Percentiles rank a stretch among this genome's conserved stretches.
Conservation (phyloP, 1,140 invertebrate species). For the Frieseomelitta varia region DNA sequence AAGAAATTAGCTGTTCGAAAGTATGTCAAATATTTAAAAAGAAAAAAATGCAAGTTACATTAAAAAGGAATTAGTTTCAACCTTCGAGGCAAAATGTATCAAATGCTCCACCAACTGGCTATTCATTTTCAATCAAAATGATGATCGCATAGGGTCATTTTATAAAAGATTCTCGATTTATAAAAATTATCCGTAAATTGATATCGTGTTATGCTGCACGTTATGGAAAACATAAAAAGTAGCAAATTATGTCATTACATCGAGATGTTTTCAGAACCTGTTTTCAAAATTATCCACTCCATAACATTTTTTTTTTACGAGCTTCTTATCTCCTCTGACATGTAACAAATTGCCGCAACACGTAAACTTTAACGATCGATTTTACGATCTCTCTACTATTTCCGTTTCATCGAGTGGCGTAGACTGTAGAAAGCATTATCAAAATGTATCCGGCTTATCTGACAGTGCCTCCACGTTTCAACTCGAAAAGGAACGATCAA, state of each 20-base stretch:
- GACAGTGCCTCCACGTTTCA: too few species aligned
- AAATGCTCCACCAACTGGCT: not conserved
- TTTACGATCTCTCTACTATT: not conserved
- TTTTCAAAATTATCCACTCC: not conserved
- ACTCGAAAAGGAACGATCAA: not conserved
- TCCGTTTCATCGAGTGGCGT: not conserved
- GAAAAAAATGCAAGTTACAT: too few species aligned
- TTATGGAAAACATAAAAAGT: not conserved
- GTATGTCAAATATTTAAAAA: too few species aligned
- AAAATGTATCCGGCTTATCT: not conserved
- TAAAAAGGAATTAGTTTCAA: too few species aligned
- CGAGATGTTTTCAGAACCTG: not conserved
- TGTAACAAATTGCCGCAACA: too few species aligned
- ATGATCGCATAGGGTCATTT: not conserved
- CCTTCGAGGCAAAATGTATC: not conserved
- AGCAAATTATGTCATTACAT: not conserved
- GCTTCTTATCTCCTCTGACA: not conserved
- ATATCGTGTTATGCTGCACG: not conserved
- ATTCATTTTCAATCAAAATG: not conserved
- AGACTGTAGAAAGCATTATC: not conserved
- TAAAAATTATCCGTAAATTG: not conserved
- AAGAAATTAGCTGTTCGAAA: too few species aligned
- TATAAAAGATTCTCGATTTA: not conserved
- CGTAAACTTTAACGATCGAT: not conserved
- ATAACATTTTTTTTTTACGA: not conserved